Base-by-base conservation (phyloP, 1,140 invertebrate species). In the Plutomurus gul region DNA sequence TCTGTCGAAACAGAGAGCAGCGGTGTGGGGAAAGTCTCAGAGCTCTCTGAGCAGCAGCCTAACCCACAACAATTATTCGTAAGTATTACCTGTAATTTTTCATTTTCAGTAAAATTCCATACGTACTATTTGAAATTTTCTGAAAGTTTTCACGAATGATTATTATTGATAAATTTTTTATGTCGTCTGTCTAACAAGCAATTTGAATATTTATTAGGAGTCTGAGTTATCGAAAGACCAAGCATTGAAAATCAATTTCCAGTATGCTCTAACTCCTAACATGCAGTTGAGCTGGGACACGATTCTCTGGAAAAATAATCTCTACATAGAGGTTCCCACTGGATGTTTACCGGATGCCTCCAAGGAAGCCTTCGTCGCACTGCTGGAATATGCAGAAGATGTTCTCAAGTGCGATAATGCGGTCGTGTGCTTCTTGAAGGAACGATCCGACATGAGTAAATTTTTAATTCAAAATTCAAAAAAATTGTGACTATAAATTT, bases 331-430 rank as follows among this genome's bases (percentile, higher is more conserved):
- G 56, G 90, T 97, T 81, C 95, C 96, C 20, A 90, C 91, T 71
- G 91, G 92, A 81, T 90, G 96, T 73, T 89, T 95, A 76, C 92
- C 93, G 4, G 93, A 94, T 84, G 95, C 95, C 81, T 97, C 95
- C 72, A 96, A 96, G 87, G 94, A 98, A 86, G 93, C 93, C 80
- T 97, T 99, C 87, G 91, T 98, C 81, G 92, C 94, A 49, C 89
- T 99, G 36, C 88, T 98, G 84, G 97, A 98, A 88, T 98, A 96
- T 85, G 96, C 96, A 51, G 96, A 99, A 87, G 96, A 98, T 85
- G 91, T 93, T 80, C 90, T 98, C 11, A 91, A 92, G 60, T 97
- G 95, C 85, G 90, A 88, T 56, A 90, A 94, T 86, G 92, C 95
- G 49, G 89, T 95, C 75, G 90, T 95, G 46, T 95, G 93, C 86